A percentile compares a stretch with the other conserved stretches of the same genome.
Evolutionary conservation across 2,888 invertebrate genomes (phyloP).

Genomic region (Andrena praecox): DNA sequence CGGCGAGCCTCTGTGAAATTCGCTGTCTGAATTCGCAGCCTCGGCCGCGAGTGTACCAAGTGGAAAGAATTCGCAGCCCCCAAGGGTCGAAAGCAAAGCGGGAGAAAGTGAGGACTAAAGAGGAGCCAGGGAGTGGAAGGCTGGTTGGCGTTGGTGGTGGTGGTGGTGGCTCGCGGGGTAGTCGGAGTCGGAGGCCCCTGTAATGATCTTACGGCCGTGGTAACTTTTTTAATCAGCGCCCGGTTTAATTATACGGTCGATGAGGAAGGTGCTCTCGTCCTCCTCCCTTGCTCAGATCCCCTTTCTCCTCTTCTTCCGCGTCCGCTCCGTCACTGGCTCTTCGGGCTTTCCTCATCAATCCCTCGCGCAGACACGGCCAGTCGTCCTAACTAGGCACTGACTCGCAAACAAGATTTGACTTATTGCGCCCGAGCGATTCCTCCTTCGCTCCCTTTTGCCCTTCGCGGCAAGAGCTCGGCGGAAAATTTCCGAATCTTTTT

Average conservation of each 20-base stretch:
- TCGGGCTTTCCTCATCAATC: conserved; percentile 74
- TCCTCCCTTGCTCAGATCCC: conserved; percentile 47
- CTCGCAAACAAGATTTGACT: conserved; percentile 84
- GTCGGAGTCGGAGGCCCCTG: conserved; percentile 74
- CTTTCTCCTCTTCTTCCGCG: conserved; percentile 61
- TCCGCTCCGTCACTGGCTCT: conserved; percentile 63
- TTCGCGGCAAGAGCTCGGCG: conserved; percentile 37
- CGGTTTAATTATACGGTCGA: conserved; percentile 84
- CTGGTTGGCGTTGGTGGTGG: conserved; percentile 2
- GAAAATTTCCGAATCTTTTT: conserved; percentile 47
- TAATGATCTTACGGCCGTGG: conserved; percentile 84
- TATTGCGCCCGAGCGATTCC: conserved; percentile 82
- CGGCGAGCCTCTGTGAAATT: conserved; percentile 39
- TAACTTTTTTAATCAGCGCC: conserved; percentile 85
- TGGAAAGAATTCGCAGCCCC: conserved; percentile 70
- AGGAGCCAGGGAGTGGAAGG: conserved; percentile 46
- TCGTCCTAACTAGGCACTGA: conserved; percentile 79
- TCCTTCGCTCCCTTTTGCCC: conserved; percentile 60
- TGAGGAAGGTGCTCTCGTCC: conserved; percentile 81
- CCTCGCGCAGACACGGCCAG: conserved; percentile 73
- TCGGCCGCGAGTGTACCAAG: conserved; percentile 54
- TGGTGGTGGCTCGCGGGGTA: conserved; percentile 46
- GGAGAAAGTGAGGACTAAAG: conserved; percentile 57
- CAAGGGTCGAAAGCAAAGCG: conserved; percentile 69
- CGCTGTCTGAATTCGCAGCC: conserved; percentile 55